Percentiles rank a stretch among this genome's conserved stretches.
Conservation (phyloP, 1,140 invertebrate species). For the Tribolium castaneum region DNA sequence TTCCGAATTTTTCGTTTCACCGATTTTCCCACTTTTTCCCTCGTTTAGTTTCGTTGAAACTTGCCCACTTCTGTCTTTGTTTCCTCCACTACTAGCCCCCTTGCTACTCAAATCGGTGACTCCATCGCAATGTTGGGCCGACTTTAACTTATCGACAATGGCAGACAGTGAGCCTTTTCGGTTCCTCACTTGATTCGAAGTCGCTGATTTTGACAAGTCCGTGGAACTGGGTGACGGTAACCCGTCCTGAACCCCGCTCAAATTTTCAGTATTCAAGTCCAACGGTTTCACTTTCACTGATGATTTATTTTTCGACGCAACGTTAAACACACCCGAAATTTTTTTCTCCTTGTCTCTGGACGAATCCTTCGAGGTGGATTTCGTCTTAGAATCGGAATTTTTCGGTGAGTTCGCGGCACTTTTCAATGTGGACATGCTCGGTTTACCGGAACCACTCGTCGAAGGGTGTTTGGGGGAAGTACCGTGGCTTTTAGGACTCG, state of each 20-base stretch:
- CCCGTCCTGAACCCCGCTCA: conserved; percentile 52
- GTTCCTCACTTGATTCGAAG: conserved; percentile 70
- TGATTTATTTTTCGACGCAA: conserved; percentile 73
- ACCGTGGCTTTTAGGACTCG: conserved; percentile 69
- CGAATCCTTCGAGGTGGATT: conserved; percentile 67
- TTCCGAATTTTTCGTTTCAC: conserved; percentile 79
- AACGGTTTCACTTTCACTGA: conserved; percentile 77
- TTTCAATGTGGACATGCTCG: conserved; percentile 88
- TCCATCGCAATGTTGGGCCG: conserved; percentile 74
- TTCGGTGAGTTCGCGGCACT: conserved; percentile 77
- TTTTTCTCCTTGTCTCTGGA: conserved; percentile 73
- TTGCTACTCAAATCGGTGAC: conserved; percentile 63
- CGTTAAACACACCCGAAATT: conserved; percentile 55
- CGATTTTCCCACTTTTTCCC: conserved; percentile 67
- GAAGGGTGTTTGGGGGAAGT: conserved; percentile 81
- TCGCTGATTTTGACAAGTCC: conserved; percentile 64
- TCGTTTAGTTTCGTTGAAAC: conserved; percentile 53
- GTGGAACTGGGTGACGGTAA: conserved; percentile 67
- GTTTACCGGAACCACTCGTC: conserved; percentile 80
- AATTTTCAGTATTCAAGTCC: conserved; percentile 67
- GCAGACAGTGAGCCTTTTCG: conserved; percentile 84
- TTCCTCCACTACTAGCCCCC: conserved; percentile 45
- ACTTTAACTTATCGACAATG: conserved; percentile 88
- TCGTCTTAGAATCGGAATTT: conserved; percentile 62
- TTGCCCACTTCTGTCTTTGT: conserved; percentile 37